These are phyloP conservation scores for Tragopan temminckii DNA, from an alignment of 2,797 vertebrate species.

Conservation along the genomic window DNA sequence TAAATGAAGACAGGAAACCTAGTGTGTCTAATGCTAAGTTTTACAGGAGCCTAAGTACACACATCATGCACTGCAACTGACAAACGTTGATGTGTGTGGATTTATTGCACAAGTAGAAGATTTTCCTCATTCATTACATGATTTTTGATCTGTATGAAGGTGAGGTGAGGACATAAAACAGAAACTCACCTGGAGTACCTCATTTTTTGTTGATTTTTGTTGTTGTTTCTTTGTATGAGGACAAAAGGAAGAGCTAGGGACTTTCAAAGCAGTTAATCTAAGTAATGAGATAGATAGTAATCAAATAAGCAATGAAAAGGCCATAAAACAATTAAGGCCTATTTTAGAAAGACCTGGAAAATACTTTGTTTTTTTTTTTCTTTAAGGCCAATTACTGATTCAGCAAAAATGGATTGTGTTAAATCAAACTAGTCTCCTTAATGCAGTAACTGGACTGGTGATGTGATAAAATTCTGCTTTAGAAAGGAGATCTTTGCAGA, in stretches of 20 bases:
- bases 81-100: accelerated
- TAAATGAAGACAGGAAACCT: background rate
- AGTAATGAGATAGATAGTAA: background rate
- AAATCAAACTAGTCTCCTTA: background rate
- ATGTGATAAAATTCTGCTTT: background rate
- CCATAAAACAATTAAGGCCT: background rate
- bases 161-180: background rate
- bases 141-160: background rate
- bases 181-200: background rate
- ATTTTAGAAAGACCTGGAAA: background rate
- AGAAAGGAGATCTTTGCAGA: background rate
- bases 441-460: background rate
- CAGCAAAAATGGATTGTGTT: background rate
- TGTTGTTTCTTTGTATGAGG: background rate
- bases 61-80: background rate
- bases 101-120: background rate
- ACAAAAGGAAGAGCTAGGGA: background rate
- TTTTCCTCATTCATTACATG: background rate
- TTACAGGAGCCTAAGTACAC: background rate
- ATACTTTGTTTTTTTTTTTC: background rate
- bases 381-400: background rate
- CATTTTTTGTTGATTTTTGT: background rate
- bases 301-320: background rate
- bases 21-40: background rate
- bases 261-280: background rate